Evolutionary conservation across 1,140 invertebrate species (phyloP).

Genomic region (Trichonephila inaurata): DNA sequence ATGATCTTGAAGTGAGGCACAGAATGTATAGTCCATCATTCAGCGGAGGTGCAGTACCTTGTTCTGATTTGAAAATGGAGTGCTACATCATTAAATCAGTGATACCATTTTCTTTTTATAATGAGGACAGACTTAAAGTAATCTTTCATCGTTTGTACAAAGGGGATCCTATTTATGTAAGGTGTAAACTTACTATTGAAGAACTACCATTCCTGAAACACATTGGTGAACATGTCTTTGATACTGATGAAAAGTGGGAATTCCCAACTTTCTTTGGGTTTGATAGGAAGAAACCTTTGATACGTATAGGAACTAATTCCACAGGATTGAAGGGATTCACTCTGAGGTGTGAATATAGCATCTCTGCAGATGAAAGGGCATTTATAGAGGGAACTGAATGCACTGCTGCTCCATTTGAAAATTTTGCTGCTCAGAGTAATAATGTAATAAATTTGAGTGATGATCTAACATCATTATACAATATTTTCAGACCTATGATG

Average conservation of each 20-base stretch:
- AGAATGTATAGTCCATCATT: constrained; percentile 5
- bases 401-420: not conserved
- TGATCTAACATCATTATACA: not conserved
- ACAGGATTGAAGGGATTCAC: not conserved
- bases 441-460: not conserved
- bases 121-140: not conserved
- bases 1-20: not conserved
- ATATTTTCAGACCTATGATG: not conserved
- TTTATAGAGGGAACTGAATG: not conserved
- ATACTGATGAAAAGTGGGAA: constrained; percentile 4
- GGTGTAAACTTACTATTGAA: not conserved
- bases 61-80: not conserved
- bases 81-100: not conserved
- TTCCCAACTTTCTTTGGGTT: not conserved
- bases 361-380: not conserved
- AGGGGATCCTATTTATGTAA: not conserved
- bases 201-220: no score
- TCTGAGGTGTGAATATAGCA: not conserved
- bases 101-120: no score
- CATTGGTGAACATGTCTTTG: not conserved
- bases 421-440: not conserved
- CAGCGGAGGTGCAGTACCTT: not conserved
- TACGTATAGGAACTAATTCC: not conserved
- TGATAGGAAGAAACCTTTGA: no score
- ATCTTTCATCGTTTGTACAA: not conserved